These are phyloP conservation scores for Syrrhaptes paradoxus DNA, from an alignment of 2,113 vertebrate species.

Conservation along the genomic window DNA sequence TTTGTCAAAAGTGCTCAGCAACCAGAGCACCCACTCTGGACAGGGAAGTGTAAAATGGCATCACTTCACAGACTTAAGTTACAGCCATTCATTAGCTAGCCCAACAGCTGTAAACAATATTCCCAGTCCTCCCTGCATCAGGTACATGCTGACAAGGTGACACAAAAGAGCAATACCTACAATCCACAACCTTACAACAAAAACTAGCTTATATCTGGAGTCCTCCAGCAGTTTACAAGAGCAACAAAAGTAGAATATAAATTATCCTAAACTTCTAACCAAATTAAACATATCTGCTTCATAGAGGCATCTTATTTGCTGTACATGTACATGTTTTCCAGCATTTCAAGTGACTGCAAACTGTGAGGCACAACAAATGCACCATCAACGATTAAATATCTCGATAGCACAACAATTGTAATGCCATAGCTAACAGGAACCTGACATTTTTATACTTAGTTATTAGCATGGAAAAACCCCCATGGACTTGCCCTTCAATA, in stretches of 20 bases:
- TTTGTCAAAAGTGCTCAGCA: neutral
- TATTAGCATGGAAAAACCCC: neutral
- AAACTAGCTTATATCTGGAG: neutral
- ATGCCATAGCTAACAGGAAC: neutral
- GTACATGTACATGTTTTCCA: neutral
- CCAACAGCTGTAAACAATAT: conserved; percentile 1
- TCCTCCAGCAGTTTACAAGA: neutral
- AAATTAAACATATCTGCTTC: neutral
- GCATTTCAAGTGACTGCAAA: neutral
- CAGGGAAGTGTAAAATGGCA: conserved; percentile 16
- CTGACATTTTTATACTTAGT: neutral
- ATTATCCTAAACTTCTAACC: neutral
- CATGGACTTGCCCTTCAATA: neutral
- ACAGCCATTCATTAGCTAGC: neutral
- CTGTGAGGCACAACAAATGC: neutral
- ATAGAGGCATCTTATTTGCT: neutral
- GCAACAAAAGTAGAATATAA: conserved; percentile 2
- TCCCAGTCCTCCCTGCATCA: neutral
- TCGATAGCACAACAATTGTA: neutral
- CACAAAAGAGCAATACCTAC: neutral
- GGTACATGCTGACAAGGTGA: neutral
- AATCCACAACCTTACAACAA: neutral
- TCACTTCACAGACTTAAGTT: neutral
- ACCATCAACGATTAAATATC: neutral
- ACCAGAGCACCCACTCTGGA: neutral